Evolutionary conservation across 2,797 vertebrate genomes (phyloP).

Genomic region (Telmatherina bonti): DNA sequence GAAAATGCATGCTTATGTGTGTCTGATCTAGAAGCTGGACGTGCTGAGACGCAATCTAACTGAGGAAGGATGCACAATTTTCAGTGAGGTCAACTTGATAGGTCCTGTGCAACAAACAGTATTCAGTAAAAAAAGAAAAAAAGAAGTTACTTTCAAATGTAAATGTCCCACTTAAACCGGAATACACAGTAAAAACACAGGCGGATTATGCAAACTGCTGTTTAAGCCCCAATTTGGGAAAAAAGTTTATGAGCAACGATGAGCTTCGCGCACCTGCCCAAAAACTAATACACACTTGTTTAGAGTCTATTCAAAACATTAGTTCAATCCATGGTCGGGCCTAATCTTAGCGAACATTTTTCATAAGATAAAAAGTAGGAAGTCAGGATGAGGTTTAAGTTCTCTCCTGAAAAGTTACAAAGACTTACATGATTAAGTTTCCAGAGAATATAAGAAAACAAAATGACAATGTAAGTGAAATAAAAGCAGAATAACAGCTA

Average conservation of each 20-base stretch:
- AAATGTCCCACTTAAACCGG: neutral
- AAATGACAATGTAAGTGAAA: slow-evolving; percentile 10
- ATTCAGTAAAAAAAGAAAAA: slow-evolving; percentile 2
- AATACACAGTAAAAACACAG: slow-evolving; percentile 2
- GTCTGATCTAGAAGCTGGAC: neutral
- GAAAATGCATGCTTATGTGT: neutral
- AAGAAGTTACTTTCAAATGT: neutral
- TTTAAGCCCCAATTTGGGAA: neutral
- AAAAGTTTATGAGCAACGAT: neutral
- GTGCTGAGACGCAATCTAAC: slow-evolving; percentile 9
- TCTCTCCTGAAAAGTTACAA: slow-evolving; percentile 14
- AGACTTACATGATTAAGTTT: too few species aligned
- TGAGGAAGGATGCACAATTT: neutral
- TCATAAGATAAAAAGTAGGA: neutral
- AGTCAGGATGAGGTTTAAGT: slow-evolving; percentile 4
- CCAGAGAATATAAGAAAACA: too few species aligned
- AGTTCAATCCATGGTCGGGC: neutral
- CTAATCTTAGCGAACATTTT: slow-evolving; percentile 13
- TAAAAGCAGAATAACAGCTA: slow-evolving; percentile 2
- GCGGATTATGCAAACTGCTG: too few species aligned
- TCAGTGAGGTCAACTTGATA: neutral
- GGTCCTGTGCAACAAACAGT: slow-evolving; percentile 12
- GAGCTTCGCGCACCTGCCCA: neutral
- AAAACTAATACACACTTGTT: slow-evolving; percentile 6
- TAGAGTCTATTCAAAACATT: neutral